Evolutionary conservation across 2,888 invertebrate genomes (phyloP).

Genomic region (Phortica okadai): DNA sequence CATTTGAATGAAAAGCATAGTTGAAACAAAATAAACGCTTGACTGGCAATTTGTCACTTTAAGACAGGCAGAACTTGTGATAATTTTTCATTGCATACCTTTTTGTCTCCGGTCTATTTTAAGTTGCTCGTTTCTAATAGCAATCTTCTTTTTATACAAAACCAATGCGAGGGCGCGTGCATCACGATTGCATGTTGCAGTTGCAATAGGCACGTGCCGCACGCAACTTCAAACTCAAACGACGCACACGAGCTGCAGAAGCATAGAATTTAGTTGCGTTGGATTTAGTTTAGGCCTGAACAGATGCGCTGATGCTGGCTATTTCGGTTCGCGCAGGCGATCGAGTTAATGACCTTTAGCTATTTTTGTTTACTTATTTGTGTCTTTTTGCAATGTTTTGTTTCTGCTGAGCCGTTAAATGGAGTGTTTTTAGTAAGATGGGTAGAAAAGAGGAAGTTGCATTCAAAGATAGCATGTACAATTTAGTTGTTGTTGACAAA

Average conservation of each 20-base stretch:
- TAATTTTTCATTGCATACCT: neutral
- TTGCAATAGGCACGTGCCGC: constrained; percentile 7
- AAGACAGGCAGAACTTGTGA: neutral
- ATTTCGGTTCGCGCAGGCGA: neutral
- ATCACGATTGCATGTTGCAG: neutral
- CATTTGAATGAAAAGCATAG: neutral
- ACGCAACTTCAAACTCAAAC: neutral
- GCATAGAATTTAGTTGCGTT: constrained; percentile 56
- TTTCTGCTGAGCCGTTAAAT: constrained; percentile 31
- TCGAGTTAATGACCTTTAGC: constrained; percentile 28
- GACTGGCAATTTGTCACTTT: constrained; percentile 18
- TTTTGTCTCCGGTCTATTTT: neutral
- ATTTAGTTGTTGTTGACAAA: neutral
- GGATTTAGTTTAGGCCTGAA: neutral
- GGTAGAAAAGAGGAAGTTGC: neutral
- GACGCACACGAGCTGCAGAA: constrained; percentile 3
- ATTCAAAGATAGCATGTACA: neutral
- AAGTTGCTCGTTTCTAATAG: constrained; percentile 17
- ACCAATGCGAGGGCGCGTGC: neutral
- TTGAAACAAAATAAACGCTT: neutral
- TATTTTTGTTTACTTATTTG: constrained; percentile 32
- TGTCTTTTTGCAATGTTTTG: constrained; percentile 28
- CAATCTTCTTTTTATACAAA: neutral
- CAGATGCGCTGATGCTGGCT: neutral
- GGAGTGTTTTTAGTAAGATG: neutral